Conservation (phyloP, 2,888 invertebrate species). For the Cosmia trapezina region DNA sequence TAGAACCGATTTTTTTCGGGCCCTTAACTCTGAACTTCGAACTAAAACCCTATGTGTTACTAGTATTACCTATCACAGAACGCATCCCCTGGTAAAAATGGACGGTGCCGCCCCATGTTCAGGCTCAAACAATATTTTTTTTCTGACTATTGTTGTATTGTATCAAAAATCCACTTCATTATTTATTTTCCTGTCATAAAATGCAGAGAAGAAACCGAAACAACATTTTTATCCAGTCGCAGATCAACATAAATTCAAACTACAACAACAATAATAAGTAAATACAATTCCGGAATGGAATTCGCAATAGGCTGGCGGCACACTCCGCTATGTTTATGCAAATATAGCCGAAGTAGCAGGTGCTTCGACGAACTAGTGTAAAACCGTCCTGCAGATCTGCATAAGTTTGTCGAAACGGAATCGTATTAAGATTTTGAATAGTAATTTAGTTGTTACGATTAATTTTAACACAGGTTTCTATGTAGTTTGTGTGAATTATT, state of each 20-base stretch:
- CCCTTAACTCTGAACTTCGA: background rate
- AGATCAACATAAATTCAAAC: conserved; percentile 52
- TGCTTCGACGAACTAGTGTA: conserved; percentile 56
- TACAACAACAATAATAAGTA: conserved; percentile 55
- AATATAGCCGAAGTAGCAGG: conserved; percentile 61
- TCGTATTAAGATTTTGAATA: conserved; percentile 62
- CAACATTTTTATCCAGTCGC: conserved; percentile 35
- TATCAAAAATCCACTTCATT: conserved; percentile 8
- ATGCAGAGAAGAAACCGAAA: background rate
- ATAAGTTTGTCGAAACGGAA: conserved; percentile 65
- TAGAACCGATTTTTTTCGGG: too few species aligned
- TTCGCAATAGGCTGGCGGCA: conserved; percentile 54
- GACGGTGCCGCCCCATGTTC: background rate
- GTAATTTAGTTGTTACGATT: conserved; percentile 60
- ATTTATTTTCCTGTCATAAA: conserved; percentile 28
- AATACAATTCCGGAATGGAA: conserved; percentile 53
- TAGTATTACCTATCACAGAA: background rate
- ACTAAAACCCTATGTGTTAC: background rate
- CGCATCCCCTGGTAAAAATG: background rate
- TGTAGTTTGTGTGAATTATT: conserved; percentile 54
- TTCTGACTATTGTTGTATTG: background rate
- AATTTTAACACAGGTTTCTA: conserved; percentile 56
- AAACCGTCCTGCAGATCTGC: conserved; percentile 63
- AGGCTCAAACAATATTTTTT: background rate
- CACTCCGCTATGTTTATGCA: conserved; percentile 59